These are phyloP conservation scores for Crematogaster levior DNA, from an alignment of 2,888 invertebrate species.

Conservation along the genomic window DNA sequence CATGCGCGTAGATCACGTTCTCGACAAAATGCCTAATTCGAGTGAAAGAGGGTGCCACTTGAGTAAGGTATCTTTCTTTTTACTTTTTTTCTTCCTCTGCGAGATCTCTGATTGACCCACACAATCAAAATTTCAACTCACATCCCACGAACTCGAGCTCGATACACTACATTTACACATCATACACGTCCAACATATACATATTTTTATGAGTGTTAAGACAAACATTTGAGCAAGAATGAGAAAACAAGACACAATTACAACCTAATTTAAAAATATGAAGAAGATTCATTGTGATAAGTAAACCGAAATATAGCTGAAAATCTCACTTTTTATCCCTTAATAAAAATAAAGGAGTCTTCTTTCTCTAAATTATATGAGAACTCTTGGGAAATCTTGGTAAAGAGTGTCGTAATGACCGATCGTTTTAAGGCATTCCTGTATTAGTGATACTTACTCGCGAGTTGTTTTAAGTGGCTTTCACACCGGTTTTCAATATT, in stretches of 20 bases:
- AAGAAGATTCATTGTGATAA: neutral
- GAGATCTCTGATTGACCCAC: neutral
- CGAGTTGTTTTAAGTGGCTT: neutral
- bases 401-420: neutral
- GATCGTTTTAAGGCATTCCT: neutral
- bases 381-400: neutral
- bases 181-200: neutral
- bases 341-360: neutral
- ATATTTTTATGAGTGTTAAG: neutral
- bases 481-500: neutral
- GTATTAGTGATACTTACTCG: neutral
- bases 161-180: neutral
- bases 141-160: neutral
- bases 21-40: neutral
- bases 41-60: constrained; percentile 8
- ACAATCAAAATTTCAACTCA: neutral
- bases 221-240: neutral
- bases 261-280: neutral
- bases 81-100: neutral
- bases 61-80: neutral
- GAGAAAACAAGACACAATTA: neutral
- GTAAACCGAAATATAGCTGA: neutral
- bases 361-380: neutral
- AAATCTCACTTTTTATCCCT: neutral
- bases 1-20: constrained; percentile 2